Evolutionary conservation across 2,888 invertebrate genomes (phyloP).

Genomic region (Drosophila sordidula): DNA sequence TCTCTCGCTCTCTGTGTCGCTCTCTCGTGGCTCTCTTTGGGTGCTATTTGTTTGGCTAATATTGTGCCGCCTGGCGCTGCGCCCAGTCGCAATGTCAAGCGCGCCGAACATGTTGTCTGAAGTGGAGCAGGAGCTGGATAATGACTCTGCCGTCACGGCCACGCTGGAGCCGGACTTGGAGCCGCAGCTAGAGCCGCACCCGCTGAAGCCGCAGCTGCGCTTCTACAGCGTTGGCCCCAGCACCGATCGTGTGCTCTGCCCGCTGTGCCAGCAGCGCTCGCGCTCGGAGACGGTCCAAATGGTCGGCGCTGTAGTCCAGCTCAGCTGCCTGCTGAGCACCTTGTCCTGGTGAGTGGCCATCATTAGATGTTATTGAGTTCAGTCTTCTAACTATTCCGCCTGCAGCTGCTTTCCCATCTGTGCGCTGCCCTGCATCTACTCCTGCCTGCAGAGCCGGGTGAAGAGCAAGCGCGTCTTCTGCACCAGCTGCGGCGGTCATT

Average conservation of each 20-base stretch:
- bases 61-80: background rate
- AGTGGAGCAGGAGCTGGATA: slow-evolving; percentile 66
- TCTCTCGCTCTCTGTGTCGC: slow-evolving; percentile 16
- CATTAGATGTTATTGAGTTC: too few species aligned
- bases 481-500: slow-evolving; percentile 83
- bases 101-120: slow-evolving; percentile 71
- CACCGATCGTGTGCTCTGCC: slow-evolving; percentile 78
- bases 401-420: slow-evolving; percentile 84
- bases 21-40: background rate
- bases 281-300: slow-evolving; percentile 80
- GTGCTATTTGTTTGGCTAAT: slow-evolving; percentile 2
- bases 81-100: slow-evolving; percentile 66
- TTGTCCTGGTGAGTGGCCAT: slow-evolving; percentile 74
- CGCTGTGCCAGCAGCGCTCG: slow-evolving; percentile 75
- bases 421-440: slow-evolving; percentile 79
- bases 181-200: slow-evolving; percentile 17
- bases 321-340: slow-evolving; percentile 77
- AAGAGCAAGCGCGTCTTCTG: slow-evolving; percentile 82
- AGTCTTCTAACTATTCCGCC: slow-evolving; percentile 13
- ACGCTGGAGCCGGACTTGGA: slow-evolving; percentile 52
- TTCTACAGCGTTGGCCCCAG: slow-evolving; percentile 83
- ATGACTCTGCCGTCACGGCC: slow-evolving; percentile 19
- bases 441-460: slow-evolving; percentile 80
- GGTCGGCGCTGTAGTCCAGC: slow-evolving; percentile 74
- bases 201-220: slow-evolving; percentile 72